Conservation (phyloP, 2,113 vertebrate species). For the Brachirus orientalis region DNA sequence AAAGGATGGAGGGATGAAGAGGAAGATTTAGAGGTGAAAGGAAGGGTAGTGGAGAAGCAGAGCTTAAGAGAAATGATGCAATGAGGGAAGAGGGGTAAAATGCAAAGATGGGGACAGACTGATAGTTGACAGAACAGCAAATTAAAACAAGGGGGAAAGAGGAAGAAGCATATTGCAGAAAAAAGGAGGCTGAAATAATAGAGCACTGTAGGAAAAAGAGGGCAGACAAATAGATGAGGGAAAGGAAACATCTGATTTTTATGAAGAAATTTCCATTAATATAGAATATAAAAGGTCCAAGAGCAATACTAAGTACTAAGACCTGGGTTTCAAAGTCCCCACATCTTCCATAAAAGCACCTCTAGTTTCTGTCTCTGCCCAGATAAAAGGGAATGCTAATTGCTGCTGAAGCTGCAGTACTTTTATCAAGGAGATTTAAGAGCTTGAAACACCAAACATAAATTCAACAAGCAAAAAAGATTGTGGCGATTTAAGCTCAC, state of each 20-base stretch:
- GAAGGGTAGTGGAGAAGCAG: neutral
- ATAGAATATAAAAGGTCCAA: neutral
- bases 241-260: neutral
- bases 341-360: neutral
- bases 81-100: neutral
- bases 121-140: slow-evolving; percentile 9
- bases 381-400: neutral
- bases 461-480: neutral
- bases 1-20: slow-evolving; percentile 58
- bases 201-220: neutral
- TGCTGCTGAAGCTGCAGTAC: neutral
- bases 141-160: slow-evolving; percentile 2
- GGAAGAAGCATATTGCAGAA: slow-evolving; percentile 8
- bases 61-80: slow-evolving; percentile 11
- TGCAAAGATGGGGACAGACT: neutral
- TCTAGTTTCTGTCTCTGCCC: neutral
- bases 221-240: neutral
- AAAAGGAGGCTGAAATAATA: slow-evolving; percentile 3
- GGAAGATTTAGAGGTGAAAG: slow-evolving; percentile 63
- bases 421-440: neutral
- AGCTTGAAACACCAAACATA: neutral
- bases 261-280: neutral
- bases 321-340: neutral
- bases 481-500: neutral
- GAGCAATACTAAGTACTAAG: neutral